These are phyloP conservation scores for Apis dorsata DNA, from an alignment of 1,140 invertebrate species.

Conservation along the genomic window DNA sequence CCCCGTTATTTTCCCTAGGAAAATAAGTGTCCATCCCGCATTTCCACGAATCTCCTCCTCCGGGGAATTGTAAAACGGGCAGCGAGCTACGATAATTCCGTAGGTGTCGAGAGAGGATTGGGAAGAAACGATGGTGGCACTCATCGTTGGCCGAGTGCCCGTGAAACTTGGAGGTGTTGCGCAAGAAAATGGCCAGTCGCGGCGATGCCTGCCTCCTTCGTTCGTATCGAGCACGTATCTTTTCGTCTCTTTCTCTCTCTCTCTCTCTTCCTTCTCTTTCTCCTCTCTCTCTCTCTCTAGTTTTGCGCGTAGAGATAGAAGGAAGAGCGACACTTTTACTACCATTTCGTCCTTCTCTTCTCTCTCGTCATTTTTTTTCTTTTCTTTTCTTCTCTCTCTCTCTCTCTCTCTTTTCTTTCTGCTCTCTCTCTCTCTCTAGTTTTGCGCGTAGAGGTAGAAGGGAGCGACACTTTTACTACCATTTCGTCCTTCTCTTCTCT, in stretches of 20 bases:
- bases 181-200: slow-evolving; percentile 50
- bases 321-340: slow-evolving; percentile 72
- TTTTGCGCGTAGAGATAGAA: slow-evolving; percentile 56
- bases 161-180: slow-evolving; percentile 39
- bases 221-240: not conserved
- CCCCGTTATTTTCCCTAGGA: slow-evolving; percentile 34
- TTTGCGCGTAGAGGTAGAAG: slow-evolving; percentile 57
- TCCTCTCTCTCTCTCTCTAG: not conserved
- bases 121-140: slow-evolving; percentile 45
- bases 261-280: no score
- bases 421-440: not conserved
- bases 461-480: slow-evolving; percentile 71
- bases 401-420: no score
- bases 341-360: slow-evolving; percentile 44
- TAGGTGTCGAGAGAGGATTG: slow-evolving; percentile 61
- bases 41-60: slow-evolving; percentile 43
- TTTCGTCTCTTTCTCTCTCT: no score
- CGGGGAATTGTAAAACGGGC: slow-evolving; percentile 62
- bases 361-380: slow-evolving; percentile 25
- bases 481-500: slow-evolving; percentile 30
- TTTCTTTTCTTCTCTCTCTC: no score
- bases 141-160: slow-evolving; percentile 59
- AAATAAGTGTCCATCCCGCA: slow-evolving; percentile 59
- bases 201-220: not conserved
- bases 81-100: slow-evolving; percentile 58